These are phyloP conservation scores for Papilio elwesi DNA, from an alignment of 2,888 invertebrate genomes.

Conservation along the genomic window DNA sequence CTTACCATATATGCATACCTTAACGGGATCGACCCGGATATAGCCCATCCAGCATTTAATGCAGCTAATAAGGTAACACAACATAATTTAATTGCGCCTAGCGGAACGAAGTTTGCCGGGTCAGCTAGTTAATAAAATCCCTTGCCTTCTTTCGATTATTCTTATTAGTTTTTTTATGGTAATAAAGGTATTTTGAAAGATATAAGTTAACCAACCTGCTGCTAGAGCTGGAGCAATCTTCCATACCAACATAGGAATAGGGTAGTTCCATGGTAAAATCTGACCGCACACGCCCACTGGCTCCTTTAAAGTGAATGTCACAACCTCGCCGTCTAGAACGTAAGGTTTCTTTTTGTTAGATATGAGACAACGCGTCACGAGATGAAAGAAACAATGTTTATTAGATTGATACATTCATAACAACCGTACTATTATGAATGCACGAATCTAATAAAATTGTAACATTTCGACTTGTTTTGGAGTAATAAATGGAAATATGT, in stretches of 20 bases:
- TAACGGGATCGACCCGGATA: no score
- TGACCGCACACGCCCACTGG: slow-evolving; percentile 94
- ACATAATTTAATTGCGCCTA: no score
- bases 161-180: neutral
- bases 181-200: neutral
- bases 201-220: slow-evolving; percentile 68
- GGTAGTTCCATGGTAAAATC: slow-evolving; percentile 97
- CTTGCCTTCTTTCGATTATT: neutral
- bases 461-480: no score
- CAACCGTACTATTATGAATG: no score
- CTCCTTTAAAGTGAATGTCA: slow-evolving; percentile 93
- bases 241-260: slow-evolving; percentile 96
- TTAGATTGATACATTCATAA: no score
- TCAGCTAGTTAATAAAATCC: neutral
- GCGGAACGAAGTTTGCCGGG: no score
- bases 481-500: no score
- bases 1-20: no score
- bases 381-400: no score
- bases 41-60: no score
- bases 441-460: no score
- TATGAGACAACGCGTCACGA: neutral
- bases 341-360: neutral
- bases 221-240: slow-evolving; percentile 91
- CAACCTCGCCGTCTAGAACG: slow-evolving; percentile 88
- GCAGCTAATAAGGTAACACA: no score